Percentiles rank a stretch among this genome's conserved stretches.
Conservation (phyloP, 2,888 invertebrate species). For the Antheraea yamamai region DNA sequence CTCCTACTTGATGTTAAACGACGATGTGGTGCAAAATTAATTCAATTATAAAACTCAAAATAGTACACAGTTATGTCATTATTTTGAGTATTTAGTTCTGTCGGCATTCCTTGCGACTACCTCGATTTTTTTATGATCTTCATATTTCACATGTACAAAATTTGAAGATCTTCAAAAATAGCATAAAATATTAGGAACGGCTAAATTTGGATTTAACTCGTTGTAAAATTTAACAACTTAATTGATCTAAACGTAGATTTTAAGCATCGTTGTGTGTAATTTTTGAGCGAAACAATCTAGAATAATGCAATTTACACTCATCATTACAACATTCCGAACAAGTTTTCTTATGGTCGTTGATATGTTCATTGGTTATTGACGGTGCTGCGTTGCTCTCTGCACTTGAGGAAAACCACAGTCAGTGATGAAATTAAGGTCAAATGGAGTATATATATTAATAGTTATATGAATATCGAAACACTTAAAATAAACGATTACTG, state of each 20-base stretch:
- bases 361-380: not conserved
- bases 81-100: too few species aligned
- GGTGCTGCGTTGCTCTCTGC: not conserved
- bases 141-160: too few species aligned
- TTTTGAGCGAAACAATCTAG: not conserved
- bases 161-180: too few species aligned
- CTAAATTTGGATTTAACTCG: too few species aligned
- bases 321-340: conserved; percentile 8
- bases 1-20: too few species aligned
- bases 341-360: not conserved
- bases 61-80: too few species aligned
- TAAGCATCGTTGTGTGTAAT: not conserved
- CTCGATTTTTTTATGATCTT: too few species aligned
- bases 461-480: not conserved
- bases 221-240: too few species aligned
- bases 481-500: not conserved
- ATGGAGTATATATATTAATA: not conserved
- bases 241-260: not conserved
- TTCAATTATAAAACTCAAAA: too few species aligned
- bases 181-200: too few species aligned
- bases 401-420: conserved; percentile 15
- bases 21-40: too few species aligned
- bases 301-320: conserved; percentile 13
- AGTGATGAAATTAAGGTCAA: conserved; percentile 1
- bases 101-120: too few species aligned